Evolutionary conservation across 2,888 invertebrate genomes (phyloP), one percentile per base, ranked within the genome.

Genomic region (Orthonevra nobilis): DNA sequence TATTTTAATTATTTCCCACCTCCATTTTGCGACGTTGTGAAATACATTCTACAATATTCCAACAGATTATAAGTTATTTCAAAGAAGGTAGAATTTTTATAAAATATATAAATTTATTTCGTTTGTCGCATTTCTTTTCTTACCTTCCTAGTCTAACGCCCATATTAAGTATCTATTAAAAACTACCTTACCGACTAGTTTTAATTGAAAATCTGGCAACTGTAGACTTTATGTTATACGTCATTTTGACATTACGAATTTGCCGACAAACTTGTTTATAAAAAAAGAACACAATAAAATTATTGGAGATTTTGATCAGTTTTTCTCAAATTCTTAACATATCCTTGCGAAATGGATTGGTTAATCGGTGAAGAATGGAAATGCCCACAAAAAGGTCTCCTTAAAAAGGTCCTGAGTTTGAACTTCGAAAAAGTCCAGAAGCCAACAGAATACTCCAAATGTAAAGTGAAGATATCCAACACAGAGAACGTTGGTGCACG

Each of bases 331-430:
- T n/a, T n/a, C n/a, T n/a, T n/a, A n/a, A n/a, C n/a, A n/a, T n/a
- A n/a, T n/a, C n/a, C n/a, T n/a, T n/a, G n/a, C 1, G 44, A 3
- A 52, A 87, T 87, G 87, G 84, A 87, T 26, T 87, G 87, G 87
- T 84, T 87, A 48, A 77, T 87, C 54, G 87, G 86, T n/a, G 83
- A 82, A 1, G 84, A 85, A 58, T 88, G 88, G 88, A 72, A 63
- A 26, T 83, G 84, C 23, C 38, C 79, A 2, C 30, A 50, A 0
- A 87, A 86, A 9, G 89, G 89, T 0, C 79, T 89, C 5, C 54
- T 77, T 7, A 89, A 89, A 73, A 85, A 85, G 52, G 85, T 88
- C 0, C 26, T 87, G 0, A 64, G 73, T 1, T 50, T 87, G 1
- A 64, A 85, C n/a, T 87, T 85, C 34, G 64, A 60, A 1, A 82